Percentiles rank a stretch among this genome's conserved stretches.
Evolutionary conservation across 2,113 vertebrate species (phyloP).

Genomic region (Thalassoma bifasciatum): DNA sequence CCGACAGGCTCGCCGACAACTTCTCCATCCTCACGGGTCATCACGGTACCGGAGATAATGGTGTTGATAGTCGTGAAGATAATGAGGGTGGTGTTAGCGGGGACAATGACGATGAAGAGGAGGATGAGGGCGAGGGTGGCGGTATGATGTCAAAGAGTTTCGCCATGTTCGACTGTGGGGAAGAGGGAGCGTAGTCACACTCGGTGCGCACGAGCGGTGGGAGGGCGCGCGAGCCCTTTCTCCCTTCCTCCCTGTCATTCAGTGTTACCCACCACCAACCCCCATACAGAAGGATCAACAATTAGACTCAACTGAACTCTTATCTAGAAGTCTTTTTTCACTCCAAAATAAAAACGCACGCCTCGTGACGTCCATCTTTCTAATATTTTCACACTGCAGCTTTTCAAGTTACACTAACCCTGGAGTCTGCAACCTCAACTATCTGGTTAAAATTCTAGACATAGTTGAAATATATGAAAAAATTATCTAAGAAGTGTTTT

Average conservation of each 20-base stretch:
- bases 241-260: constrained; percentile 20
- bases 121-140: constrained; percentile 15
- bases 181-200: constrained; percentile 50
- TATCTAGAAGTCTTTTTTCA: not conserved
- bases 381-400: no score
- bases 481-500: no score
- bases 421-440: no score
- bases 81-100: not conserved
- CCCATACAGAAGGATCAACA: not conserved
- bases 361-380: not conserved
- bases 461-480: no score
- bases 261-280: constrained; percentile 2
- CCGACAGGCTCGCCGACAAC: constrained; percentile 89
- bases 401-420: no score
- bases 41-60: constrained; percentile 71
- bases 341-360: no score
- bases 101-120: not conserved
- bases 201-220: constrained; percentile 59
- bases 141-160: constrained; percentile 68
- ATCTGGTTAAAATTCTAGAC: no score
- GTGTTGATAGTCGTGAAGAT: constrained; percentile 1
- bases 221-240: constrained; percentile 57
- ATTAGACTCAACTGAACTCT: not conserved
- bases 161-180: constrained; percentile 75
- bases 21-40: constrained; percentile 90